phyloP scores from a whole-genome alignment of 2,888 invertebrate genomes.

The Baccha elongata region DNA sequence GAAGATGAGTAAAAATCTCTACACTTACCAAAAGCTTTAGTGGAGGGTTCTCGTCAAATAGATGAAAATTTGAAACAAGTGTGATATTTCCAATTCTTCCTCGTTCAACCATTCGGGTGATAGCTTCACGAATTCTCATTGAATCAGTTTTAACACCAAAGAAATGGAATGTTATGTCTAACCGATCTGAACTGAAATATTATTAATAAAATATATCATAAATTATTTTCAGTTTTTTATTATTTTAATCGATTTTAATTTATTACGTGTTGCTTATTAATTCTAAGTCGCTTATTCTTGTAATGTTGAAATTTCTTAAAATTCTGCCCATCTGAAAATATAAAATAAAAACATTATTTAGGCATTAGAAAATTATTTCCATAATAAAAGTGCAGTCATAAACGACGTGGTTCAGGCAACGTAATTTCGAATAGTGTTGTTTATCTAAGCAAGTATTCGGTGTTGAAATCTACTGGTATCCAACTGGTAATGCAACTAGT shows the following conservation, averaged over 20 bases:
- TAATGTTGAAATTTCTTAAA: slow-evolving; percentile 86
- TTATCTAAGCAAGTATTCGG: no score
- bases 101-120: slow-evolving; percentile 85
- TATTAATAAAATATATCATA: background rate
- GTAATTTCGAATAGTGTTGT: no score
- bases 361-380: no score
- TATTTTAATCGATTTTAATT: background rate
- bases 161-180: slow-evolving; percentile 84
- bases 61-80: slow-evolving; percentile 86
- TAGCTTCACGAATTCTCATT: slow-evolving; percentile 82
- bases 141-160: slow-evolving; percentile 82
- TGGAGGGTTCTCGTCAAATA: slow-evolving; percentile 88
- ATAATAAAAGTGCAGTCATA: no score
- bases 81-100: slow-evolving; percentile 85
- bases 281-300: slow-evolving; percentile 85
- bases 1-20: no score
- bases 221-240: background rate
- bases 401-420: no score
- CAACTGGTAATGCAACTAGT: no score
- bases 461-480: no score
- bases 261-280: slow-evolving; percentile 88
- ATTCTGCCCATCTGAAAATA: slow-evolving; percentile 86
- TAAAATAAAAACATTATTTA: slow-evolving; percentile 32
- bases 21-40: slow-evolving; percentile 87
- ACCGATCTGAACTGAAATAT: slow-evolving; percentile 80